phyloP scores from a whole-genome alignment of 2,888 invertebrate genomes.

The Drosophila kuntzei region DNA sequence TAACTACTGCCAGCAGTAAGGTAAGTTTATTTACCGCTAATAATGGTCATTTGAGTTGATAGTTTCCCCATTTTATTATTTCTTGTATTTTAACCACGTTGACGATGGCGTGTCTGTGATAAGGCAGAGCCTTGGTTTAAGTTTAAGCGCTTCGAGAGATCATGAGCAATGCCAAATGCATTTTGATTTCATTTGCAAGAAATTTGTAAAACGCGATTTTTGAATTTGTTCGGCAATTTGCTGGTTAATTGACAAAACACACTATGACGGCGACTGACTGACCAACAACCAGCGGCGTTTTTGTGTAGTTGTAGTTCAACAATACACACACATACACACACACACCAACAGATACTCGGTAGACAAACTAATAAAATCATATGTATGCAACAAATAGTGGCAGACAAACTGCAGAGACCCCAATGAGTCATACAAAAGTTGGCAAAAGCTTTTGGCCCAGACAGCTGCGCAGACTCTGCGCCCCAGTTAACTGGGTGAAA shows the following conservation, averaged over 20 bases:
- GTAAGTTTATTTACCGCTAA: slow-evolving; percentile 82
- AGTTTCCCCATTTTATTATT: slow-evolving; percentile 28
- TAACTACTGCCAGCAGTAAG: slow-evolving; percentile 33
- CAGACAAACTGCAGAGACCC: slow-evolving; percentile 64
- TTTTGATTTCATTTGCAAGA: slow-evolving; percentile 66
- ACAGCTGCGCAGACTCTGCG: slow-evolving; percentile 75
- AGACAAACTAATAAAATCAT: slow-evolving; percentile 82
- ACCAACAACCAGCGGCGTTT: slow-evolving; percentile 76
- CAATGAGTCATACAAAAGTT: slow-evolving; percentile 66
- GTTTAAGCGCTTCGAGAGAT: slow-evolving; percentile 18
- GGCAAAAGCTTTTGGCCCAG: slow-evolving; percentile 61
- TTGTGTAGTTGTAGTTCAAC: slow-evolving; percentile 52
- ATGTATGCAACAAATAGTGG: slow-evolving; percentile 69
- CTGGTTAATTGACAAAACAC: slow-evolving; percentile 84
- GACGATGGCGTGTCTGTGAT: slow-evolving; percentile 78
- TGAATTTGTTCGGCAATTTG: slow-evolving; percentile 84
- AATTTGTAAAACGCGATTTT: slow-evolving; percentile 82
- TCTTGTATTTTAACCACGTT: slow-evolving; percentile 11
- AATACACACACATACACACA: slow-evolving; percentile 37
- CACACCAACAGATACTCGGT: slow-evolving; percentile 6
- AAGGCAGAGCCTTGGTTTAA: slow-evolving; percentile 47
- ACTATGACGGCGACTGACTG: slow-evolving; percentile 62
- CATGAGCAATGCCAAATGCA: slow-evolving; percentile 33
- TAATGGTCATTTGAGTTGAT: slow-evolving; percentile 83
- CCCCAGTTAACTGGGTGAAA: slow-evolving; percentile 46